phyloP scores from a whole-genome alignment of 2,113 vertebrate genomes.

The Chloropsis cyanopogon region DNA sequence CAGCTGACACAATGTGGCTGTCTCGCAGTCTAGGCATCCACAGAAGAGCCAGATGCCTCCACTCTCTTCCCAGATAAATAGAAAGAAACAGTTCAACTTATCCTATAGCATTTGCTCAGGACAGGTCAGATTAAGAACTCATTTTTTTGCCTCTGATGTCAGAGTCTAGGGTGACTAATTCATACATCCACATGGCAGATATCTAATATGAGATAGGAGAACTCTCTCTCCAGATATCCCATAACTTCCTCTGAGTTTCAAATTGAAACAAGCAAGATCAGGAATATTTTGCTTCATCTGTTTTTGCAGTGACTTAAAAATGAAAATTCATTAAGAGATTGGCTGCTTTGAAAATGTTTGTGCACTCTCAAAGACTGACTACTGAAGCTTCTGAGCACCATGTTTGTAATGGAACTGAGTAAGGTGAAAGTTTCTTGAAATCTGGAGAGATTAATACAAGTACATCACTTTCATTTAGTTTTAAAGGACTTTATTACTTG shows the following conservation, averaged over 20 bases:
- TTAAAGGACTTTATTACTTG: background rate
- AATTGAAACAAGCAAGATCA: background rate
- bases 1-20: background rate
- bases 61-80: background rate
- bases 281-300: background rate
- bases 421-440: background rate
- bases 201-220: background rate
- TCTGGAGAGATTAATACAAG: background rate
- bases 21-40: background rate
- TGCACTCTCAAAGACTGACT: background rate
- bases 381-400: background rate
- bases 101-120: background rate
- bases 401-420: background rate
- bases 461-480: background rate
- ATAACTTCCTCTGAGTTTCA: background rate
- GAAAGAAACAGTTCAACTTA: background rate
- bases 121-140: background rate
- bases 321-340: background rate
- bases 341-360: background rate
- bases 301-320: background rate
- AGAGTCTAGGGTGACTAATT: background rate
- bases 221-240: background rate
- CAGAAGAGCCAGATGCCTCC: background rate
- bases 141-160: background rate
- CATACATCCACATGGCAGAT: background rate